phyloP scores from a whole-genome alignment of 2,888 invertebrate genomes.

The Euclidia mi region DNA sequence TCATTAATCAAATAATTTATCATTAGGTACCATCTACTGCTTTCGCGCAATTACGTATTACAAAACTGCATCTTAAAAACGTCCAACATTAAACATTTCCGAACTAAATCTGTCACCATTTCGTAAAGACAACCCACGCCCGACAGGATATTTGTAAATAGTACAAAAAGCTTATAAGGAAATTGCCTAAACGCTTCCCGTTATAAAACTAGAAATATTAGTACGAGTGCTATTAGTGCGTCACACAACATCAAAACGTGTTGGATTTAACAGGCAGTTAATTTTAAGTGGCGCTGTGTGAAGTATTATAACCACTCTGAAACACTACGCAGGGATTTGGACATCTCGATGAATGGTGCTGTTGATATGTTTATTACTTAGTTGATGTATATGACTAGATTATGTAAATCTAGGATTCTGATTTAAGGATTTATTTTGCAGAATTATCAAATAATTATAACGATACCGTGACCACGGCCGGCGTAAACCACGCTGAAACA shows the following conservation, averaged over 20 bases:
- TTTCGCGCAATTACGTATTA: no score
- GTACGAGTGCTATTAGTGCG: constrained; percentile 27
- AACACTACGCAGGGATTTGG: background rate
- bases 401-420: no score
- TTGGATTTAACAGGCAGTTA: constrained; percentile 8
- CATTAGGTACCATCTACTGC: no score
- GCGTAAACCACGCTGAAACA: no score
- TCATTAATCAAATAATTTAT: no score
- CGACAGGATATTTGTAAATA: constrained; percentile 73
- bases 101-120: background rate
- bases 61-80: no score
- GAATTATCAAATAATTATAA: no score
- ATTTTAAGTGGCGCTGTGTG: constrained; percentile 7
- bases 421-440: no score
- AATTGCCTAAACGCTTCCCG: constrained; percentile 70
- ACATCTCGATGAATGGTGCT: background rate
- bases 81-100: no score
- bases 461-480: no score
- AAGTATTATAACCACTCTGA: constrained; percentile 8
- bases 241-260: constrained; percentile 20
- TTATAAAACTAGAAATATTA: constrained; percentile 53
- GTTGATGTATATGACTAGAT: no score
- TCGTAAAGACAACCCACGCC: constrained; percentile 43
- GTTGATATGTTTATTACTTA: no score
- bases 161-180: constrained; percentile 65